A percentile compares a stretch with the other conserved stretches of the same genome.
Evolutionary conservation across 1,140 invertebrate genomes (phyloP).

Genomic region (Zelostemma sp.): DNA sequence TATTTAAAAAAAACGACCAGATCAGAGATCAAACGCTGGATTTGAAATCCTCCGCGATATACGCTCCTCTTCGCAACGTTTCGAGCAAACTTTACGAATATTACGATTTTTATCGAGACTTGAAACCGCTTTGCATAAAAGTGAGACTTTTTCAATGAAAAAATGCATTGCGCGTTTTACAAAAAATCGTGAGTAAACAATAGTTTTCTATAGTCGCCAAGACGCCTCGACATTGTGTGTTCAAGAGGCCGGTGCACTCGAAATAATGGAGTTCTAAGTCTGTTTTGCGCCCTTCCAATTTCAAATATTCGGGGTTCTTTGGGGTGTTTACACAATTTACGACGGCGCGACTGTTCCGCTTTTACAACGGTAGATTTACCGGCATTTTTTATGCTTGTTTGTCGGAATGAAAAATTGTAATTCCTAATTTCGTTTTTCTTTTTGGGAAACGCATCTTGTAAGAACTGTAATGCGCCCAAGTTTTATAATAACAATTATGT

Average conservation of each 20-base stretch:
- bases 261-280: conserved; percentile 10
- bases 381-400: not conserved
- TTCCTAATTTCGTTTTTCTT: too few relatives aligned
- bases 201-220: not conserved
- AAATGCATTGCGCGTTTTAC: not conserved
- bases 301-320: conserved; percentile 14
- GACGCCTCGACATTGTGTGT: not conserved
- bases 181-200: not conserved
- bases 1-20: conserved; percentile 18
- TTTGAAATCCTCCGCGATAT: conserved; percentile 26
- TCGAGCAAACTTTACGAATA: too few relatives aligned
- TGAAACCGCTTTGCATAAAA: too few relatives aligned
- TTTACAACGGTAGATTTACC: not conserved
- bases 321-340: conserved; percentile 46
- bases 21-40: conserved; percentile 35
- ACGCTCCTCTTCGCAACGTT: too few relatives aligned
- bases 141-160: too few relatives aligned
- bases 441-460: too few relatives aligned
- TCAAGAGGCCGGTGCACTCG: not conserved
- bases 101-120: too few relatives aligned
- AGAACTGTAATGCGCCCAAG: too few relatives aligned
- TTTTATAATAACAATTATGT: too few relatives aligned
- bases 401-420: too few relatives aligned
- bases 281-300: conserved; percentile 5
- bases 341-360: conserved; percentile 9